These are phyloP conservation scores for Scaeva pyrastri DNA, from an alignment of 2,888 invertebrate species.

Conservation along the genomic window DNA sequence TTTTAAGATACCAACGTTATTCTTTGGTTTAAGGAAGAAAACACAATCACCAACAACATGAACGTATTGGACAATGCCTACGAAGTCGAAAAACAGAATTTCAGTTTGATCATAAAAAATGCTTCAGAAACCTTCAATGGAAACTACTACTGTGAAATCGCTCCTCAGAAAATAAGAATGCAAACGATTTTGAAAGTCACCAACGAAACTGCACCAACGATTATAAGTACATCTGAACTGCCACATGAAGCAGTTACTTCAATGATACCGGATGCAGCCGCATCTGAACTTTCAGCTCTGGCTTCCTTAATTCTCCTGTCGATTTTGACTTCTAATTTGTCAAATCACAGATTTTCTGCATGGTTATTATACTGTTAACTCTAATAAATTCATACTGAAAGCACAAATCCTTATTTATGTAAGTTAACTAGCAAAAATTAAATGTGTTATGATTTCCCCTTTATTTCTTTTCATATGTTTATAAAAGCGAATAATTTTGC, in stretches of 20 bases:
- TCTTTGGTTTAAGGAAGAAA: slow-evolving; percentile 63
- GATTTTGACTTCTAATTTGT: slow-evolving; percentile 16
- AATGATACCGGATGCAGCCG: slow-evolving; percentile 15
- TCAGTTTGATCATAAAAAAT: slow-evolving; percentile 59
- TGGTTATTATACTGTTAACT: slow-evolving; percentile 53
- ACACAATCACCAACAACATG: slow-evolving; percentile 54
- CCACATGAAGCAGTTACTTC: slow-evolving; percentile 50
- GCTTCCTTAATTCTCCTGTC: slow-evolving; percentile 10
- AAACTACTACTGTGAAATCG: slow-evolving; percentile 63
- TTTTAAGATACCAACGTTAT: slow-evolving; percentile 60
- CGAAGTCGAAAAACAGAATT: slow-evolving; percentile 47
- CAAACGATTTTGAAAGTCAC: slow-evolving; percentile 55
- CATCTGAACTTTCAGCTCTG: neutral
- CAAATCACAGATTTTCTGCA: slow-evolving; percentile 34
- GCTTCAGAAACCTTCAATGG: slow-evolving; percentile 60
- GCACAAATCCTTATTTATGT: slow-evolving; percentile 3
- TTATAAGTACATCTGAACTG: slow-evolving; percentile 30
- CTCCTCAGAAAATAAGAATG: slow-evolving; percentile 63
- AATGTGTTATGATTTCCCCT: too few relatives aligned
- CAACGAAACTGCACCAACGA: slow-evolving; percentile 36
- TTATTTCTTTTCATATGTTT: too few relatives aligned
- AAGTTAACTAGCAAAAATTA: too few relatives aligned
- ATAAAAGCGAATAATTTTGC: too few relatives aligned
- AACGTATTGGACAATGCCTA: slow-evolving; percentile 59
- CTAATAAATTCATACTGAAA: slow-evolving; percentile 9